Conservation (phyloP, 2,888 invertebrate genomes). For the Punctoribates punctum region DNA sequence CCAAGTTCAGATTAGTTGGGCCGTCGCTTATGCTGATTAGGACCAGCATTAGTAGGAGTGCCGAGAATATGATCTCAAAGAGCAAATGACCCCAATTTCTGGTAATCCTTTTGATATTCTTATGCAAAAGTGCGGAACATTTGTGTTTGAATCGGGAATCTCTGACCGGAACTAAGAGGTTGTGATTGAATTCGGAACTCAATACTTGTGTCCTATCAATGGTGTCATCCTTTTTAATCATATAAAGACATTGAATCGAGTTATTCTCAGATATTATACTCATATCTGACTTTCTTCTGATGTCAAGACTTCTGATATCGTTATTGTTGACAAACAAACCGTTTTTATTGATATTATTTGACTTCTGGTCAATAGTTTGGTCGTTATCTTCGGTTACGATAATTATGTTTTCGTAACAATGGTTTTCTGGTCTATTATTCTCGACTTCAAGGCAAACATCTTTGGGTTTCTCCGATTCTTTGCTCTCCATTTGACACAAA, state of each 20-base stretch:
- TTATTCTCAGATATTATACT: too few relatives aligned
- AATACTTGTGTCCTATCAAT: background rate
- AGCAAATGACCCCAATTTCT: slow-evolving; percentile 47
- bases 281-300: background rate
- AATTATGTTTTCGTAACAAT: too few relatives aligned
- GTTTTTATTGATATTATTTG: too few relatives aligned
- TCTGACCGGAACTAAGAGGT: background rate
- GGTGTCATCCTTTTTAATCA: background rate
- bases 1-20: background rate
- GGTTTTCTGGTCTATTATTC: background rate
- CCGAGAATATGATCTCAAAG: background rate
- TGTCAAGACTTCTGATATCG: too few relatives aligned
- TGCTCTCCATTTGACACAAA: too few relatives aligned
- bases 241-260: background rate
- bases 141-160: background rate
- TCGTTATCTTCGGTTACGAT: too few relatives aligned
- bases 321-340: too few relatives aligned
- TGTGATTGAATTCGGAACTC: background rate
- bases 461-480: too few relatives aligned
- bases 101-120: slow-evolving; percentile 52
- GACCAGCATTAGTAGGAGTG: background rate
- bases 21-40: background rate
- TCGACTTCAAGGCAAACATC: background rate
- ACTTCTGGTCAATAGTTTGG: background rate
- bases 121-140: slow-evolving; percentile 50